Evolutionary conservation across 2,888 invertebrate genomes (phyloP).

Genomic region (Conops quadrifasciatus): DNA sequence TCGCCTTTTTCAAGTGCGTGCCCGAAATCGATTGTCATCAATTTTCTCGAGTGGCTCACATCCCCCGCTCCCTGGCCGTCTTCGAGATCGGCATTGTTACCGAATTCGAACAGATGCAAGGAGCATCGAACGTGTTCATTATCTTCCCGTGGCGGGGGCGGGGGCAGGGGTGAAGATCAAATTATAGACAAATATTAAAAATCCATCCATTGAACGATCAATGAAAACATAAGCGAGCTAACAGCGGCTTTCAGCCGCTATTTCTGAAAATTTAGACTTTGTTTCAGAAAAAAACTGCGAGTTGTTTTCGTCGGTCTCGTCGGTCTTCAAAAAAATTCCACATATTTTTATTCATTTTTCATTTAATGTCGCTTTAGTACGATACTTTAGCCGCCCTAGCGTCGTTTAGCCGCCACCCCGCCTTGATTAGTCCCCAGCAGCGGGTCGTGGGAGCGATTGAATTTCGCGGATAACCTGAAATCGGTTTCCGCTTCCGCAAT

Average conservation of each 20-base stretch:
- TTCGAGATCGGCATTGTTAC: not conserved
- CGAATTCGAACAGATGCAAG: not conserved
- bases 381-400: not conserved
- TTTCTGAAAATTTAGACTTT: too few relatives aligned
- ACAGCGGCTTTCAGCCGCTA: too few relatives aligned
- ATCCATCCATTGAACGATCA: too few relatives aligned
- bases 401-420: not conserved
- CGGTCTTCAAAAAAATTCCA: too few relatives aligned
- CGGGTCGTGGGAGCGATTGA: conserved; percentile 57
- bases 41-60: conserved; percentile 2
- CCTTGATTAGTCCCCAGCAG: conserved; percentile 6
- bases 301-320: too few relatives aligned
- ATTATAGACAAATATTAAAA: too few relatives aligned
- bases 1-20: conserved; percentile 24
- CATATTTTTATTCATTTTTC: too few relatives aligned
- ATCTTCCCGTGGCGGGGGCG: not conserved
- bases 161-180: not conserved
- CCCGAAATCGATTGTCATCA: conserved; percentile 31
- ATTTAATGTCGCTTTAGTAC: too few relatives aligned
- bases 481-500: conserved; percentile 61
- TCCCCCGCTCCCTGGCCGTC: not conserved
- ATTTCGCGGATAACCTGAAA: conserved; percentile 64
- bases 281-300: too few relatives aligned
- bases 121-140: not conserved
- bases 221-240: too few relatives aligned